Base-by-base conservation (phyloP, 2,113 vertebrate species). In the Alethe diademata region DNA sequence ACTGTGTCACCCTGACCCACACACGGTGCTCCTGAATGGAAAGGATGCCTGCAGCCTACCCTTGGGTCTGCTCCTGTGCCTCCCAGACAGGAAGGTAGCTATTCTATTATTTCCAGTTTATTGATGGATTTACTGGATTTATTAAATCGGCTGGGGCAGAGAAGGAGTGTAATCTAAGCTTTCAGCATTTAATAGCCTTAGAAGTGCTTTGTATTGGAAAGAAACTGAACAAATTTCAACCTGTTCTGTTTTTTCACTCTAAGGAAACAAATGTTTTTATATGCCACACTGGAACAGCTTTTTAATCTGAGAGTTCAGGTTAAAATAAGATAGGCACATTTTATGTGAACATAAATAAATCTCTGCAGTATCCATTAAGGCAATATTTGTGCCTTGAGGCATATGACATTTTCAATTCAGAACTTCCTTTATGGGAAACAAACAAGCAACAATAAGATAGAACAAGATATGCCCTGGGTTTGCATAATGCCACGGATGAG, bases 381-480 rank as follows among this genome's bases (percentile, higher is more conserved):
- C 81, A 95, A 51, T 87, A 79, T 93, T 94, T 86, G 81, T 78
- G 43, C 75, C 92, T 83, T 48, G 75, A 95, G 88, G 85, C 64
- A 31, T 42, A 26, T 71, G 92, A 93, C 81, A 88, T 94, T 94
- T 96, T 88, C 78, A 86, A 48, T 78, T 91, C 85, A 88, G 67
- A 86, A 24, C 29, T 92, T 95, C 81, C 71, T 91, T 79, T 83
- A n/a, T 11, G 24, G 66, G 61, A 19, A 85, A 88, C 16, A 87
- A 88, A 50, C 53, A 82, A 94, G 74, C 29, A 86, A 73, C 64
- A 88, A 5, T 78, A 88, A 96, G 92, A 96, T n/a, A 57, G 74
- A 96, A 91, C 78, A 91, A 91, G 91, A 96, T 91, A 82, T 88
- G 54, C 54, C 62, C 78, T 92, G 36, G 40, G 28, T 93, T 81